Conservation (phyloP, 2,888 invertebrate species). For the Nomada ferruginata region DNA sequence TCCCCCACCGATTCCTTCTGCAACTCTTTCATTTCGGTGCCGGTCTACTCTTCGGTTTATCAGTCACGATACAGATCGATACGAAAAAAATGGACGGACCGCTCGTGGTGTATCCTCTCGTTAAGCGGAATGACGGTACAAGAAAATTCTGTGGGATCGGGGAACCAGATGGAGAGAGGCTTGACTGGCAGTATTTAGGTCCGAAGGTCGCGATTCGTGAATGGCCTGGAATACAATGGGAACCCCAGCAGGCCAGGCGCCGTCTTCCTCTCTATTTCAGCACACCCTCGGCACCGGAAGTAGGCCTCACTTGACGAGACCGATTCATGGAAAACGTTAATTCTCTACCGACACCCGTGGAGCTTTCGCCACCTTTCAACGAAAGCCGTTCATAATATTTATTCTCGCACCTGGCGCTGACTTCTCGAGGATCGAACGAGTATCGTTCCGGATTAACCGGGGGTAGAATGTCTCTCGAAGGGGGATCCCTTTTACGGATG, state of each 20-base stretch:
- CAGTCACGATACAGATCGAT: conserved; percentile 52
- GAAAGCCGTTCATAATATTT: conserved; percentile 61
- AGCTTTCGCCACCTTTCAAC: conserved; percentile 39
- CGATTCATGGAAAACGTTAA: conserved; percentile 57
- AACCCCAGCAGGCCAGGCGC: conserved; percentile 54
- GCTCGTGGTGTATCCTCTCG: conserved; percentile 47
- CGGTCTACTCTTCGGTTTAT: conserved; percentile 33
- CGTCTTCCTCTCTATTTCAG: conserved; percentile 58
- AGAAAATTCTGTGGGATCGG: conserved; percentile 48
- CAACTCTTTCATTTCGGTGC: neutral
- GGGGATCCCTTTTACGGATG: neutral
- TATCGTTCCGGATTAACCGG: conserved; percentile 49
- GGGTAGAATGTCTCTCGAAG: conserved; percentile 27
- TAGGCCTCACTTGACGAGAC: conserved; percentile 24
- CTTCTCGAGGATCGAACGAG: conserved; percentile 26
- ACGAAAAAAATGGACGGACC: conserved; percentile 37
- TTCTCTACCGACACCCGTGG: conserved; percentile 40
- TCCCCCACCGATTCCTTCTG: conserved; percentile 45
- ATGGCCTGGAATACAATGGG: conserved; percentile 62
- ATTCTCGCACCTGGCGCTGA: conserved; percentile 54
- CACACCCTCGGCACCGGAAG: conserved; percentile 65
- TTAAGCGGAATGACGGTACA: conserved; percentile 69
- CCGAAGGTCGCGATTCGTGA: conserved; percentile 66
- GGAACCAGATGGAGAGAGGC: conserved; percentile 36
- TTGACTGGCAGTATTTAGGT: conserved; percentile 66